Base-by-base conservation (phyloP, 2,888 invertebrate species). In the Drosophila neonasuta region DNA sequence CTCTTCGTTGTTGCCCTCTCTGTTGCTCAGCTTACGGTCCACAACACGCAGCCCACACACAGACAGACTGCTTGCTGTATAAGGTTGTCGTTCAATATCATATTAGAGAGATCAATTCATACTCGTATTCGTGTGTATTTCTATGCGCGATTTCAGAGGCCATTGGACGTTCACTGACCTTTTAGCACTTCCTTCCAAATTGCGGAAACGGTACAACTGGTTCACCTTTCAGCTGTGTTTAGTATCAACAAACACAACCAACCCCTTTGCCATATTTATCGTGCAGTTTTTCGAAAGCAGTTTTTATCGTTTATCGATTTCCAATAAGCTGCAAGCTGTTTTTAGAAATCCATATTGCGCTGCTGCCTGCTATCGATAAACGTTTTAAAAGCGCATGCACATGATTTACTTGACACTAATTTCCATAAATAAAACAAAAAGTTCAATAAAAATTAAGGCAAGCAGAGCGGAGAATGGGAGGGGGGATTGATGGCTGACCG, bases 341-440 rank as follows among this genome's bases (percentile, higher is more conserved):
- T 51, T 69, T 73, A 65, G 73, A 79, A 81, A 74, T 79, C 48
- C 50, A 56, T 29, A 63, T 44, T 49, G 24, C 29, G 32, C 32
- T 32, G 32, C 8, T 10, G 39, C 20, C 3, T 10, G 39, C 29
- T 48, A 45, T 63, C 51, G 61, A 59, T 56, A 56, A 50, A 50
- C 50, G 51, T 45, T 24, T 24, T 24, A 65, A 65, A 69, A 64
- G 78, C 56, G 67, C 78, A 80, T 81, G 65, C 81, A 86, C 87
- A 83, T 68, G 84, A 86, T 86, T 86, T 79, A 87, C 81, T 86
- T 87, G 88, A 86, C 86, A 87, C 84, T 86, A 87, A 86, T 86
- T 86, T 87, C 79, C 84, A 84, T 80, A 86, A 80, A 82, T 76
- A 80, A 79, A 77, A 82, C 72, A 77, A 84, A 72, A 56, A 74